Evolutionary conservation across 2,888 invertebrate species (phyloP), one percentile per base, ranked within the genome.

Genomic region (Cybosia mesomella): DNA sequence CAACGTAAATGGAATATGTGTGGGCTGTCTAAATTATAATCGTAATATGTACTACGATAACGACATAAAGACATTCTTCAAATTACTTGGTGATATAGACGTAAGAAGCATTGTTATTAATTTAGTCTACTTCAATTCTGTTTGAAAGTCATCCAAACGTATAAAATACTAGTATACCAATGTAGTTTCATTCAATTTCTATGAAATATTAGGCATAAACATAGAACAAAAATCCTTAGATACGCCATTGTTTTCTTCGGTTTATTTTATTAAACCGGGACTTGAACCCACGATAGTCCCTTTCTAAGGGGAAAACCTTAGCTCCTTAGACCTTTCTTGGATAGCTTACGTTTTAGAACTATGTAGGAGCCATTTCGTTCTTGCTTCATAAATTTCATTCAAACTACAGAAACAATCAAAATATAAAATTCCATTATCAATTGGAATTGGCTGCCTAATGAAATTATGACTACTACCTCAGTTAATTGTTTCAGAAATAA

Each of bases 1-100:
- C 68, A 95, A 94, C 81, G 95, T 94, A 34, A 95, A 94, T 60
- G 94, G 95, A 0, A 92, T 95, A 77, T 95, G 95, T 77, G 95
- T 94, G 1, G 92, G 92, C 4, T 95, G 95, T 82, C 85, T 95
- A 49, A 93, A 93, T 73, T 93, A 92, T 69, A 90, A 93, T 73
- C 90, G 95, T 5, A 89, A 87, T 75, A 95, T 95, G 94, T 89
- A 80, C 71, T 92, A 91, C 64, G 76, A 82, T n/a, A 76, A 85
- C 7, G 84, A 87, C 32, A 82, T 92, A 0, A 91, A 88, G 69
- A 87, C 91, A 28, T 92, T 90, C 82, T 93, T 89, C 66, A 89
- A 87, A 80, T 73, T 88, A 68, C 83, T 94, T 13, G 93, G 82
- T 43, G 85, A 92, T 83, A 94, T 95, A 28, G 94, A 93, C 75